Evolutionary conservation across 2,888 invertebrate genomes (phyloP).

Genomic region (Mythimna loreyi): DNA sequence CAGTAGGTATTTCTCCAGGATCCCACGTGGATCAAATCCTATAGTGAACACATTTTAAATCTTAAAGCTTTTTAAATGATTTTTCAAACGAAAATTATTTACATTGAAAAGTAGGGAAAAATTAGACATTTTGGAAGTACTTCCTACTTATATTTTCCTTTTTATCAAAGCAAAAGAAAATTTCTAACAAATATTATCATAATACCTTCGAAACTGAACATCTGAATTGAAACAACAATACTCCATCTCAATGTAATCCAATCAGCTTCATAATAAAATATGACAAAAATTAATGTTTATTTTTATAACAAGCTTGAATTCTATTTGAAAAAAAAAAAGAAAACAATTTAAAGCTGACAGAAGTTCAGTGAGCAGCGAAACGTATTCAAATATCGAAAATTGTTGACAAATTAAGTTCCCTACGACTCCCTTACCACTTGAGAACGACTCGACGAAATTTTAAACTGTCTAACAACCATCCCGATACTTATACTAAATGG

Average conservation of each 20-base stretch:
- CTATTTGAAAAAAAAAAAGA: slow-evolving; percentile 84
- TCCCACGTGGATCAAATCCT: no score
- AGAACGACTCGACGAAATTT: slow-evolving; percentile 87
- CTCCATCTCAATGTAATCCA: slow-evolving; percentile 47
- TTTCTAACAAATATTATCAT: not conserved
- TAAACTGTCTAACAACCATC: slow-evolving; percentile 73
- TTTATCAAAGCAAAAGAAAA: not conserved
- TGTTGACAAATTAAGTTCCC: slow-evolving; percentile 91
- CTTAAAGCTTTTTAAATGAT: no score
- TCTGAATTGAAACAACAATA: slow-evolving; percentile 43
- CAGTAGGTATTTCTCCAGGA: no score
- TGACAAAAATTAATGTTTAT: slow-evolving; percentile 59
- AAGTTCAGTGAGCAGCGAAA: slow-evolving; percentile 89
- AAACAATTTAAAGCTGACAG: slow-evolving; percentile 89
- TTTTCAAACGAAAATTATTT: no score
- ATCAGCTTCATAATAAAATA: slow-evolving; percentile 57
- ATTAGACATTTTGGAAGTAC: no score
- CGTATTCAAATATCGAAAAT: slow-evolving; percentile 91
- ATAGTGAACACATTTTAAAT: no score
- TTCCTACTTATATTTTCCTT: no score
- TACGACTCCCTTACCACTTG: slow-evolving; percentile 89
- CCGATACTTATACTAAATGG: slow-evolving; percentile 20
- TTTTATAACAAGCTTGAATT: slow-evolving; percentile 69
- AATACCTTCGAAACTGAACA: slow-evolving; percentile 31
- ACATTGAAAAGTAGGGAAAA: no score